Evolutionary conservation across 2,888 invertebrate genomes (phyloP), one percentile per base, ranked within the genome.

Genomic region (Acholoe squamosa): DNA sequence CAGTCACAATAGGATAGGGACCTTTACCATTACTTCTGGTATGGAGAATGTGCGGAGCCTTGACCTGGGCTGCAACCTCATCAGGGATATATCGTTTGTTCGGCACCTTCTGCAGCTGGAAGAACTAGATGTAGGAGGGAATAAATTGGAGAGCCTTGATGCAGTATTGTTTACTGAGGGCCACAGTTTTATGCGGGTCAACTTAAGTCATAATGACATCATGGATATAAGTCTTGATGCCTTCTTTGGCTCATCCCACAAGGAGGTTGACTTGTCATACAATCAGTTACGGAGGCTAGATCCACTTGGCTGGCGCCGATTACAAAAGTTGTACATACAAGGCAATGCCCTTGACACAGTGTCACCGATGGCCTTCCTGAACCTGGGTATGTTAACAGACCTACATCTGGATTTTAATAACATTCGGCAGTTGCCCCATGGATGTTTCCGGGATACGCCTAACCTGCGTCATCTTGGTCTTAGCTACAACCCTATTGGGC

Each of bases 131-230:
- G 77, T 93, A n/a, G 92, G 92, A 80, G 43, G 89, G 19, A 92
- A 92, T 76, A 28, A 25, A 31, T 77, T 92, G n/a, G 90, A 92
- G 12, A 94, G 93, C 80, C 90, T 95, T 80, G 94, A 94, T 89
- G 91, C 93, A 0, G 93, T 93, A 52, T 92, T 93, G 0, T 91
- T 91, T 77, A 51, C 90, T 0, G 84, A 89, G 16, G 90, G 91
- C 1, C 92, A 92, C 25, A 92, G 93, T 54, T 91, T 95, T n/a
- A 76, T 92, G 16, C 25, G 86, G 12, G 94, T 93, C 0, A 94
- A 94, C 89, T 94, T 95, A 92, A 94, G 94, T 89, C 67, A 91
- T 34, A 95, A 95, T 92, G 91, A 91, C 28, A 94, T 95, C 51
- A 84, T 89, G 0, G 91, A 89, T 25, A 89, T 95, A 0, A 92